Base-by-base conservation (phyloP, 2,888 invertebrate species). In the Catocala fraxini region DNA sequence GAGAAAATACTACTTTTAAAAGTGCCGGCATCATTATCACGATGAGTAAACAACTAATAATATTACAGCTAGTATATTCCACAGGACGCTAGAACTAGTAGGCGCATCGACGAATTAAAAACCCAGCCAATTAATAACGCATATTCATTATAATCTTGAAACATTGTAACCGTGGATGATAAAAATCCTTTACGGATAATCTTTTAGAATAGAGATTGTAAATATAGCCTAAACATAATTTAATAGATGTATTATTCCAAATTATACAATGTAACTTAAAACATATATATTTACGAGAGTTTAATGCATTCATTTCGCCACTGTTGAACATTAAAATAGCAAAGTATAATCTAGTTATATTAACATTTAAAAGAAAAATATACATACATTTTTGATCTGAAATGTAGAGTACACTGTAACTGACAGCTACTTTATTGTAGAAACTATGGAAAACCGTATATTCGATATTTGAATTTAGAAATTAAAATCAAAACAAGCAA, bases 401-500 rank as follows among this genome's bases (percentile, higher is more conserved):
- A 1, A 39, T 7, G 35, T 39, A 39, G 0, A 39, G 35, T 39
- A 39, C 3, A 39, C 9, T 39, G 35, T 39, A 39, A 39, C 35
- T 5, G 35, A 9, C 35, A 39, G 9, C 35, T 39, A 39, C 35
- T 39, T 7, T 39, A 7, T 39, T 9, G 9, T 39, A 6, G 9
- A 7, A n/a, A 6, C 7, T 12, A 45, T 6, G 0, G 12, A 0
- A 45, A 45, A 1, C 6, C 6, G 6, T 6, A 42, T 6, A 6
- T 45, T 12, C 45, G 5, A 48, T 33, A 25, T 11, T 25, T 12
- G 15, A 41, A 10, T 52, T 39, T 39, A 35, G 15, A 51, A 13
- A 43, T 42, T 7, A 45, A 4, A 49, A 41, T 84, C 86, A 86
- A 90, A 89, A 75, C 89, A 89, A 91, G 91, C 90, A 89, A 90